phyloP scores from a whole-genome alignment of 2,113 vertebrate genomes.

The Stigmatopora nigra region DNA sequence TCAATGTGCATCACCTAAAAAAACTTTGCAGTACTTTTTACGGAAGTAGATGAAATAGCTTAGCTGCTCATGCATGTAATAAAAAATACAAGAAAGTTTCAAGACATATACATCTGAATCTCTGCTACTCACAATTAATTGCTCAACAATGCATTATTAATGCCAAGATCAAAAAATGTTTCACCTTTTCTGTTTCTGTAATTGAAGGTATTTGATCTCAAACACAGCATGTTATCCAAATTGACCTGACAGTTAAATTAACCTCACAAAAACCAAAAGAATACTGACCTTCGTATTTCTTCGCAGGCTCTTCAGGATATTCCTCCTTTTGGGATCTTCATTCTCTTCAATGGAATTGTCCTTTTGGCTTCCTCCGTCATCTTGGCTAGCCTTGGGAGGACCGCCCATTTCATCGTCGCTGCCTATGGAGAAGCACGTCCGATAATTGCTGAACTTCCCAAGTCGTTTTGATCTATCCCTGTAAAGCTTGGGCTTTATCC shows the following conservation, averaged over 20 bases:
- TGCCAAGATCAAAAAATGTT: too few species aligned
- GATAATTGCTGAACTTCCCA: slow-evolving; percentile 83
- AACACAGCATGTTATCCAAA: background rate
- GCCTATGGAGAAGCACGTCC: slow-evolving; percentile 83
- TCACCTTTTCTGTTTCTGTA: too few species aligned
- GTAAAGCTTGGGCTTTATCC: slow-evolving; percentile 80
- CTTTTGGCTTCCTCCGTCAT: slow-evolving; percentile 75
- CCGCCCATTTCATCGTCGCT: slow-evolving; percentile 88
- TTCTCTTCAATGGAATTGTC: slow-evolving; percentile 80
- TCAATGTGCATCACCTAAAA: background rate
- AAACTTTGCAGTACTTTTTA: background rate
- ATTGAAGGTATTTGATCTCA: background rate
- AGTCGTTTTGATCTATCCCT: slow-evolving; percentile 81
- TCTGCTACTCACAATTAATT: too few species aligned
- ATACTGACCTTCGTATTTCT: slow-evolving; percentile 82
- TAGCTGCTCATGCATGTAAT: background rate
- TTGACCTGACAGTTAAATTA: background rate
- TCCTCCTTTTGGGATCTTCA: slow-evolving; percentile 84
- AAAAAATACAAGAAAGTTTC: background rate
- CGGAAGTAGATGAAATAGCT: background rate
- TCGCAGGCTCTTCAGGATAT: slow-evolving; percentile 84
- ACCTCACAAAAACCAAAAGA: background rate
- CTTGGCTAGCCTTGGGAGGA: slow-evolving; percentile 77
- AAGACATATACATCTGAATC: too few species aligned
- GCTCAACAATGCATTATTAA: too few species aligned